A percentile compares a stretch with the other conserved stretches of the same genome.
Evolutionary conservation across 2,113 vertebrate species (phyloP).

Genomic region (Hypanus sabinus): DNA sequence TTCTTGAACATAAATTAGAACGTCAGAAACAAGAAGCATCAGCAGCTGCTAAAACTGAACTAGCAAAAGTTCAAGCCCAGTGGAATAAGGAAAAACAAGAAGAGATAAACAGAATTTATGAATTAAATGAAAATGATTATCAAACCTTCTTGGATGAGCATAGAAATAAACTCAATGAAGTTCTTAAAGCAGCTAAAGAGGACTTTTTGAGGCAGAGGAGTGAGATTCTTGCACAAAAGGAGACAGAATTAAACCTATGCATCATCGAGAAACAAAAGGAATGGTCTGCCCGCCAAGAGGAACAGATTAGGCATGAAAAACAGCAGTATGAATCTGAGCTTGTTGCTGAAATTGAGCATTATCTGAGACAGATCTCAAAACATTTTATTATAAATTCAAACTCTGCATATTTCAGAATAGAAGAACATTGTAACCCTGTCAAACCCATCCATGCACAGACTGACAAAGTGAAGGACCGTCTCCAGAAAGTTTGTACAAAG

Average conservation of each 20-base stretch:
- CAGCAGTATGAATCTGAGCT: constrained; percentile 55
- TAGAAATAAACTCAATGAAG: constrained; percentile 63
- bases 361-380: constrained; percentile 59
- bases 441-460: constrained; percentile 43
- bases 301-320: constrained; percentile 49
- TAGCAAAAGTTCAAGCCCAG: constrained; percentile 67
- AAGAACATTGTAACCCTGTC: constrained; percentile 39
- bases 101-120: constrained; percentile 67
- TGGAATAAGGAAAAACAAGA: constrained; percentile 85
- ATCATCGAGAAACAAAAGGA: constrained; percentile 62
- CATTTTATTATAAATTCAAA: constrained; percentile 45
- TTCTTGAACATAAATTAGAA: constrained; percentile 66
- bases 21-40: constrained; percentile 63
- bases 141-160: constrained; percentile 68
- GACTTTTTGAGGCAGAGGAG: constrained; percentile 64
- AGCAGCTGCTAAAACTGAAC: constrained; percentile 70
- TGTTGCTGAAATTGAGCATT: constrained; percentile 56
- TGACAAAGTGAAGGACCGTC: constrained; percentile 54
- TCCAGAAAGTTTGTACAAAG: constrained; percentile 58
- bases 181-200: constrained; percentile 60
- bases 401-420: constrained; percentile 42
- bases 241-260: constrained; percentile 61
- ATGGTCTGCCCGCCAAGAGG: constrained; percentile 59
- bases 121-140: constrained; percentile 67
- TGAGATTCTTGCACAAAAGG: constrained; percentile 65